These are phyloP conservation scores for Lepilemur septentrionalis DNA, from an alignment of 2,797 vertebrate genomes.

Conservation along the genomic window DNA sequence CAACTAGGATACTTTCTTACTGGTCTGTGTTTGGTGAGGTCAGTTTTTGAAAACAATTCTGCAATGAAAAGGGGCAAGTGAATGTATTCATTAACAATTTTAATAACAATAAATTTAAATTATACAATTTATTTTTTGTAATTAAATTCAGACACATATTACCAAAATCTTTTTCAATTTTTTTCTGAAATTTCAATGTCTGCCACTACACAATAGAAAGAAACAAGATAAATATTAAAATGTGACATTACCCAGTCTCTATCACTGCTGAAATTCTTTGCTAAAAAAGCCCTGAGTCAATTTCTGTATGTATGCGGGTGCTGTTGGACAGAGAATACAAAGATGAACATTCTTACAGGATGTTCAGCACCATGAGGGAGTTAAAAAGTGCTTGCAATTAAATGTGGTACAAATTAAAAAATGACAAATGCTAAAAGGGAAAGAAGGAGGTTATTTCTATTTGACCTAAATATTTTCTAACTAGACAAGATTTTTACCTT, in stretches of 20 bases:
- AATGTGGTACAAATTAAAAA: not conserved
- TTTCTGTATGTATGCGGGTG: not conserved
- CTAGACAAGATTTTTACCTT: not conserved
- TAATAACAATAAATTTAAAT: not conserved
- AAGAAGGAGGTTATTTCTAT: not conserved
- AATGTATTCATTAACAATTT: not conserved
- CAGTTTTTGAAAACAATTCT: not conserved
- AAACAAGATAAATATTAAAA: not conserved
- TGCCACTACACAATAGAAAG: not conserved
- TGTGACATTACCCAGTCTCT: not conserved
- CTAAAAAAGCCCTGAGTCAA: not conserved
- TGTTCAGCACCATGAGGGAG: not conserved
- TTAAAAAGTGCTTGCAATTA: constrained; percentile 5
- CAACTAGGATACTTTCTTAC: not conserved
- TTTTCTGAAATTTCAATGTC: not conserved
- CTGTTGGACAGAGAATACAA: not conserved
- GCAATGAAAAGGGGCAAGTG: not conserved
- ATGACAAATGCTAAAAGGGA: not conserved
- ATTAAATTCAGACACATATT: not conserved
- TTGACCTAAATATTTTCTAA: constrained; percentile 16
- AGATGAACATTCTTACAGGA: not conserved
- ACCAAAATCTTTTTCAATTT: not conserved
- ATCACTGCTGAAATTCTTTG: not conserved
- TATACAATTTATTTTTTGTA: not conserved
- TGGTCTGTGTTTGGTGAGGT: not conserved